phyloP scores from a whole-genome alignment of 2,113 vertebrate genomes.

The Maccullochella peelii region DNA sequence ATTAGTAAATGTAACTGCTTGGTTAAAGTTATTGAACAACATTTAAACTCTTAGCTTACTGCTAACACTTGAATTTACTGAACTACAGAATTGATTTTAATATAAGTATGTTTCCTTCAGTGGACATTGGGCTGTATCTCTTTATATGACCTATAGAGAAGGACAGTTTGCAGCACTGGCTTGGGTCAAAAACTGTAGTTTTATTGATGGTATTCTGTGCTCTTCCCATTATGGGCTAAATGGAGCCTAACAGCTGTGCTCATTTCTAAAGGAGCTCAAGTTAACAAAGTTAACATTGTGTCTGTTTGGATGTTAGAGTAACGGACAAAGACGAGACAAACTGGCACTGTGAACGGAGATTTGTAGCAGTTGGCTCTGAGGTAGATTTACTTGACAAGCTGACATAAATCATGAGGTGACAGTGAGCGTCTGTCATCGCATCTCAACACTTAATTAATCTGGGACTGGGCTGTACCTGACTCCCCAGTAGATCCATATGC shows the following conservation, averaged over 20 bases:
- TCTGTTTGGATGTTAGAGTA: constrained; percentile 24
- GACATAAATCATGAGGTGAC: constrained; percentile 55
- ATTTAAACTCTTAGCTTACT: neutral
- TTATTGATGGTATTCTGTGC: constrained; percentile 15
- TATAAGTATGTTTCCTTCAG: neutral
- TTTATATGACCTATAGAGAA: neutral
- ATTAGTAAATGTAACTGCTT: neutral
- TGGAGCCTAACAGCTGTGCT: constrained; percentile 13
- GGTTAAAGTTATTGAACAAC: neutral
- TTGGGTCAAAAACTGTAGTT: neutral
- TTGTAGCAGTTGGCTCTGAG: neutral
- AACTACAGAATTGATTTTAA: neutral
- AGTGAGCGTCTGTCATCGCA: constrained; percentile 39
- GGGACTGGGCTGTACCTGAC: constrained; percentile 19
- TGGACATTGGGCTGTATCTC: neutral
- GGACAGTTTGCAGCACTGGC: neutral
- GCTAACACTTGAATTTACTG: neutral
- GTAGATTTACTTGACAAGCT: constrained; percentile 26
- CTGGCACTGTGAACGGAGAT: neutral
- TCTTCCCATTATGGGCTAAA: constrained; percentile 25
- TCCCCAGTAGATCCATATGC: constrained; percentile 10
- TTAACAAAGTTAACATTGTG: constrained; percentile 12
- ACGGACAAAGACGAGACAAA: constrained; percentile 15
- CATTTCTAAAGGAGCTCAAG: constrained; percentile 31
- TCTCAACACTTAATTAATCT: constrained; percentile 27